These are phyloP conservation scores for Cerastoderma edule DNA, from an alignment of 2,888 invertebrate genomes.

Conservation along the genomic window DNA sequence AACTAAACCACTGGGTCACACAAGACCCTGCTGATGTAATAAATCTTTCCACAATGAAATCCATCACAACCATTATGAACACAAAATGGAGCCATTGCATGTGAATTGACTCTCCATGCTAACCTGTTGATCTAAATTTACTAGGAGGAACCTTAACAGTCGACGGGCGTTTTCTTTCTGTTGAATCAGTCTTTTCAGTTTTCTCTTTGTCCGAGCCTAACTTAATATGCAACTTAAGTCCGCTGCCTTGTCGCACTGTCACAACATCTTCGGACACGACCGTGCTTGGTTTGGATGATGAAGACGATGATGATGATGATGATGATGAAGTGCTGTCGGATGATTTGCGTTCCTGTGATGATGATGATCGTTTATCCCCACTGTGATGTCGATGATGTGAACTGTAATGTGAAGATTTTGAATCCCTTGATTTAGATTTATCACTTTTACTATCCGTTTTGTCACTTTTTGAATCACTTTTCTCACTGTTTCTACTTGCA, in stretches of 20 bases:
- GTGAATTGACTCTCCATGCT: constrained; percentile 26
- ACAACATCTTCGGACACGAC: constrained; percentile 44
- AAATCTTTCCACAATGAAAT: constrained; percentile 5
- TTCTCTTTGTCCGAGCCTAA: constrained; percentile 57
- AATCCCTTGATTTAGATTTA: constrained; percentile 52
- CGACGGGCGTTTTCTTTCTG: constrained; percentile 87
- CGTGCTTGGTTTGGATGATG: constrained; percentile 30
- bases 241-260: constrained; percentile 59
- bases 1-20: no score
- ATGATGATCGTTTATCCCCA: constrained; percentile 20
- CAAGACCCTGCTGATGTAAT: no score
- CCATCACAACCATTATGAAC: not conserved
- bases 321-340: constrained; percentile 13
- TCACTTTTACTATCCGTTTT: constrained; percentile 33
- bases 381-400: constrained; percentile 32
- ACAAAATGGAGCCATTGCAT: constrained; percentile 7
- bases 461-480: constrained; percentile 82
- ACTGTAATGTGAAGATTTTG: constrained; percentile 30
- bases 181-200: constrained; percentile 23
- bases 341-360: constrained; percentile 25
- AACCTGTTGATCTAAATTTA: constrained; percentile 94
- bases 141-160: constrained; percentile 96
- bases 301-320: not conserved
- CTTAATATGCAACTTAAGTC: constrained; percentile 68
- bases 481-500: no score